Percentiles rank a stretch among this genome's conserved stretches.
These are phyloP conservation scores for Omphaloscelis lunosa DNA, from an alignment of 2,888 invertebrate genomes.

Conservation along the genomic window DNA sequence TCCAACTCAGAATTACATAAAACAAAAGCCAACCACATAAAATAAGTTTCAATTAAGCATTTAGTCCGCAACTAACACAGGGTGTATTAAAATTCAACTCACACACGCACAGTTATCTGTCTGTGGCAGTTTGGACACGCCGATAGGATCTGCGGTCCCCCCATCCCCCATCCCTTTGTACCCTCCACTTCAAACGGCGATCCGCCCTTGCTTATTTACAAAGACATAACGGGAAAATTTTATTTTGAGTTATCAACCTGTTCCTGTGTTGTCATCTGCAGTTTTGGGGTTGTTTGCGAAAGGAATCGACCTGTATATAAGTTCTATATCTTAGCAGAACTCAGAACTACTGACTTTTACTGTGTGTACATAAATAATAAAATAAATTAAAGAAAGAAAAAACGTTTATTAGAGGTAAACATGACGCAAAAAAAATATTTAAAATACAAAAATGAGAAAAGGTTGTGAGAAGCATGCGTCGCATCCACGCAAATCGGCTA, in stretches of 20 bases:
- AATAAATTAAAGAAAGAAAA: no score
- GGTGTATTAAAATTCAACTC: conserved; percentile 84
- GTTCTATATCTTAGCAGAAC: background rate
- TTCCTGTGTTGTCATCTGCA: conserved; percentile 69
- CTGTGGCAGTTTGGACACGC: conserved; percentile 86
- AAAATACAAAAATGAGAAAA: no score
- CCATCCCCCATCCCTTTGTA: conserved; percentile 77
- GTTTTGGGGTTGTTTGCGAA: conserved; percentile 35
- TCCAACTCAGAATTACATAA: background rate
- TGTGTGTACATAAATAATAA: no score
- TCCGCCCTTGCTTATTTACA: conserved; percentile 80
- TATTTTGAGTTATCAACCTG: conserved; percentile 77
- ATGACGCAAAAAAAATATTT: no score
- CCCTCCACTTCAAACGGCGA: conserved; percentile 84
- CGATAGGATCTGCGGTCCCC: conserved; percentile 83
- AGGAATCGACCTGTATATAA: conserved; percentile 22
- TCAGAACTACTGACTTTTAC: background rate
- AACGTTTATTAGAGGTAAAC: no score
- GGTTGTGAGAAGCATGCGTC: no score
- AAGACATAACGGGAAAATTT: conserved; percentile 78
- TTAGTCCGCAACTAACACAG: conserved; percentile 74
- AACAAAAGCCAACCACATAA: conserved; percentile 47
- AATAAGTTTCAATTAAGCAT: conserved; percentile 77
- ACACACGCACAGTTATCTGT: conserved; percentile 85
- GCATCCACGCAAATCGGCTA: no score